These are phyloP conservation scores for Carduelis carduelis DNA, from an alignment of 2,797 vertebrate genomes.

Conservation along the genomic window DNA sequence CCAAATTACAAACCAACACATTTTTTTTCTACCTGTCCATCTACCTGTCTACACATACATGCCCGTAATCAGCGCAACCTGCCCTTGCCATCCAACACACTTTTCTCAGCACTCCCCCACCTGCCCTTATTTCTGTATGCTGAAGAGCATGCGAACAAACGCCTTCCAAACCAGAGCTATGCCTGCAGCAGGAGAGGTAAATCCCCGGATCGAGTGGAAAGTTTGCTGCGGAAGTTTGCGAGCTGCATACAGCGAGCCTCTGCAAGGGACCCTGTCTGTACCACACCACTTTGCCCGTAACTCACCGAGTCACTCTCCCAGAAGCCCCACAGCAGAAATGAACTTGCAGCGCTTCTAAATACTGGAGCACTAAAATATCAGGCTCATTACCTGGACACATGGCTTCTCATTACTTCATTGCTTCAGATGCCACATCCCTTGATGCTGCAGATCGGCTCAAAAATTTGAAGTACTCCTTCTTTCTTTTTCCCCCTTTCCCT, in stretches of 20 bases:
- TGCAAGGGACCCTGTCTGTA: not conserved
- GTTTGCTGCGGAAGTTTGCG: not conserved
- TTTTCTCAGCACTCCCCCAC: not conserved
- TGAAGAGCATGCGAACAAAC: not conserved
- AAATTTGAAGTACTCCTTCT: constrained; percentile 53
- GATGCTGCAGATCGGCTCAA: constrained; percentile 50
- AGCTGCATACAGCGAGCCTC: not conserved
- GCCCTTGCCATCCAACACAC: not conserved
- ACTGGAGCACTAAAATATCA: constrained; percentile 37
- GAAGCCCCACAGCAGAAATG: constrained; percentile 40
- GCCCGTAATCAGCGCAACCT: not conserved
- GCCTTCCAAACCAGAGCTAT: not conserved
- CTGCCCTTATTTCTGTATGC: not conserved
- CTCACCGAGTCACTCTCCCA: constrained; percentile 65
- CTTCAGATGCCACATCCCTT: constrained; percentile 47
- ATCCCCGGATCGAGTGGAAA: not conserved
- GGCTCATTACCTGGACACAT: constrained; percentile 57
- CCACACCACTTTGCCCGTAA: constrained; percentile 4
- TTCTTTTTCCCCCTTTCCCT: not conserved
- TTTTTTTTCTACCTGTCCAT: not conserved
- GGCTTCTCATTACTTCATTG: constrained; percentile 58
- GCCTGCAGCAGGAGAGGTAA: not conserved
- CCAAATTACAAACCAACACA: not conserved
- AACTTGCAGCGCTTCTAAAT: not conserved
- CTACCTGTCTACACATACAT: not conserved